Base-by-base conservation (phyloP, 2,888 invertebrate species). In the Altica lythri region DNA sequence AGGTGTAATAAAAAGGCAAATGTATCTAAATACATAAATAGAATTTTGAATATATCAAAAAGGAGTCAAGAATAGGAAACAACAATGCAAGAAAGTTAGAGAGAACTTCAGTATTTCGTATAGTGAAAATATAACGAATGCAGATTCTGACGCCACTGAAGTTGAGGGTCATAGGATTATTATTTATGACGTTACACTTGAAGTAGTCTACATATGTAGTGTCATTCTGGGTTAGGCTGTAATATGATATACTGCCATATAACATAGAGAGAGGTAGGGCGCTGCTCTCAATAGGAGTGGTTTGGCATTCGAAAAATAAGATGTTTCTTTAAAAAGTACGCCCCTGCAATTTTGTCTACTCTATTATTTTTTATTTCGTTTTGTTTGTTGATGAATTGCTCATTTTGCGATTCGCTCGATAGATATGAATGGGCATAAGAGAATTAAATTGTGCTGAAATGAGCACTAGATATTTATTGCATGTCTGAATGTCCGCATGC, bases 211-310 rank as follows among this genome's bases (percentile, higher is more conserved):
- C 64, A 65, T 66, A 58, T 66, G 63, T 64, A 63, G 55, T 68
- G 66, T 66, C 67, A 63, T 67, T 66, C 62, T 66, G 68, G 68
- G 67, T 64, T 65, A 65, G 67, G 67, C 62, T 38, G 67, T 63
- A 67, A 68, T 67, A 68, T 68, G 68, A 68, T 68, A 64, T 67
- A 67, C 62, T 60, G 60, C 60, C 52, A 42, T 55, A 55, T 53
- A 62, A 43, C 61, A 60, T 59, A 57, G 58, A 63, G 52, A 34
- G 54, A 60, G 63, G 63, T 55, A 58, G 58, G 63, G 64, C 60
- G 45, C 45, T 58, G 52, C 42, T 47, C 43, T 46, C 27, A 35
- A n/a, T 55, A 65, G 66, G 68, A 65, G 68, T 60, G 68, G 60
- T 51, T 58, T 54, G 62, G 65, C 63, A 65, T 64, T 64, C 60